A percentile compares a stretch with the other conserved stretches of the same genome.
phyloP scores from a whole-genome alignment of 1,140 invertebrate genomes.

The Drosophila malerkotliana region DNA sequence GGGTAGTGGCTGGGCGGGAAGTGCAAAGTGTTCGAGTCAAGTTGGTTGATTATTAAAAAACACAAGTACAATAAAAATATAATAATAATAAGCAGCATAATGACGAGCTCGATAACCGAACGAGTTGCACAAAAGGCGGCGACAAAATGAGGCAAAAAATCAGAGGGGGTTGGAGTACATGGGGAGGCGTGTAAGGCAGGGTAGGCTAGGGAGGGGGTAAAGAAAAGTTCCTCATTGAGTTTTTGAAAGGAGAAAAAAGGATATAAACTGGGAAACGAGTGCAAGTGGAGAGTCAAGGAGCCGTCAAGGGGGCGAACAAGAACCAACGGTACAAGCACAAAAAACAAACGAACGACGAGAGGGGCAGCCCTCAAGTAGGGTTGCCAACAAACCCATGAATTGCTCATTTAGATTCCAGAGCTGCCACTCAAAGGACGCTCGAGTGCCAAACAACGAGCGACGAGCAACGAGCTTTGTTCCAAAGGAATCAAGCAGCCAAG shows the following conservation, averaged over 20 bases:
- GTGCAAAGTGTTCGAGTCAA: slow-evolving; percentile 44
- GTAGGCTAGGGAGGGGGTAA: not conserved
- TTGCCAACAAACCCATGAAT: slow-evolving; percentile 79
- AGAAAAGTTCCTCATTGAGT: slow-evolving; percentile 14
- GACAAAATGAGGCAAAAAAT: slow-evolving; percentile 25
- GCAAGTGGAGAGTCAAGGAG: slow-evolving; percentile 23
- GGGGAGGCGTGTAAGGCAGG: not conserved
- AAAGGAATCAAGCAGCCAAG: slow-evolving; percentile 6
- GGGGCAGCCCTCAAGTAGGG: slow-evolving; percentile 60
- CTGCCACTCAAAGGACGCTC: slow-evolving; percentile 67
- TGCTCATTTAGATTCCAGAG: slow-evolving; percentile 77
- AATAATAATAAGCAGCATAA: slow-evolving; percentile 64
- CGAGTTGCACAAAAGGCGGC: slow-evolving; percentile 49
- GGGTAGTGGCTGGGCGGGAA: not conserved
- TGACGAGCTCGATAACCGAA: slow-evolving; percentile 48
- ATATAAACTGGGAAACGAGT: slow-evolving; percentile 36
- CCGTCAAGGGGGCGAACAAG: not conserved
- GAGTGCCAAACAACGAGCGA: slow-evolving; percentile 46
- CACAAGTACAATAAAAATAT: slow-evolving; percentile 74
- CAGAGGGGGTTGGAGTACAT: not conserved
- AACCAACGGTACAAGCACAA: not conserved
- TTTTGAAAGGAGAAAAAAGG: slow-evolving; percentile 17
- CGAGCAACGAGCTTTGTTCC: slow-evolving; percentile 28
- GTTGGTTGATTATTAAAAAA: slow-evolving; percentile 76
- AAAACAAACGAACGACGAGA: not conserved